Conservation (phyloP, 2,797 vertebrate species). For the Sciurus vulgaris region DNA sequence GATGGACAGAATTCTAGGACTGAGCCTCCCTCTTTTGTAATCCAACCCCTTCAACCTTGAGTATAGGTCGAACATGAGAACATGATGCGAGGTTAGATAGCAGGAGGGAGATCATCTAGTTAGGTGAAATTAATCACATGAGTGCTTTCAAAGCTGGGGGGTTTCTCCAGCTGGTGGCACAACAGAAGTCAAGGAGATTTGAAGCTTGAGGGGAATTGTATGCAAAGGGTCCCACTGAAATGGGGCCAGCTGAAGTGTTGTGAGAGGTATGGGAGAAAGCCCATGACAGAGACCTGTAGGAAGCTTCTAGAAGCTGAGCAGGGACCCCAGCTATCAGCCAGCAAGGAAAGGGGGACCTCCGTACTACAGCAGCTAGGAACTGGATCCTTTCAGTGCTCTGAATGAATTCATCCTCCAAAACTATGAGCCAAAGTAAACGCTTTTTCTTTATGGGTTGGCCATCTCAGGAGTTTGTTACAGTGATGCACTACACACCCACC, state of each 20-base stretch:
- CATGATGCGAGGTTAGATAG: not conserved
- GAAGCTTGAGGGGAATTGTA: not conserved
- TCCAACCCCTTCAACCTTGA: not conserved
- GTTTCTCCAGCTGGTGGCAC: not conserved
- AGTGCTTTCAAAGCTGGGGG: not conserved
- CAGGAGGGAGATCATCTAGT: not conserved
- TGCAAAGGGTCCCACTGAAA: not conserved
- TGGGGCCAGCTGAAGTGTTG: too few species aligned
- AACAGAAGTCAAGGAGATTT: not conserved
- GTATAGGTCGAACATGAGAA: not conserved
- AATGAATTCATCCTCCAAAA: not conserved
- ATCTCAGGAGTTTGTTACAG: not conserved
- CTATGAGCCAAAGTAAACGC: not conserved
- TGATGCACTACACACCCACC: not conserved
- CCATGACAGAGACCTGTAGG: not conserved
- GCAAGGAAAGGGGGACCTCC: not conserved
- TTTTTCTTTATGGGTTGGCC: not conserved
- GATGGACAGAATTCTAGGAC: not conserved
- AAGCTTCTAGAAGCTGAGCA: not conserved
- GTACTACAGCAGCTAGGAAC: not conserved
- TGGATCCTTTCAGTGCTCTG: too few species aligned
- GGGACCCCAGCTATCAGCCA: not conserved
- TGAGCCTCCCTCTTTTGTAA: not conserved
- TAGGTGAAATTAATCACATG: not conserved
- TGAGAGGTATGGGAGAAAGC: not conserved